Evolutionary conservation across 2,888 invertebrate species (phyloP), one percentile per base, ranked within the genome.

Genomic region (Hartigia nigra): DNA sequence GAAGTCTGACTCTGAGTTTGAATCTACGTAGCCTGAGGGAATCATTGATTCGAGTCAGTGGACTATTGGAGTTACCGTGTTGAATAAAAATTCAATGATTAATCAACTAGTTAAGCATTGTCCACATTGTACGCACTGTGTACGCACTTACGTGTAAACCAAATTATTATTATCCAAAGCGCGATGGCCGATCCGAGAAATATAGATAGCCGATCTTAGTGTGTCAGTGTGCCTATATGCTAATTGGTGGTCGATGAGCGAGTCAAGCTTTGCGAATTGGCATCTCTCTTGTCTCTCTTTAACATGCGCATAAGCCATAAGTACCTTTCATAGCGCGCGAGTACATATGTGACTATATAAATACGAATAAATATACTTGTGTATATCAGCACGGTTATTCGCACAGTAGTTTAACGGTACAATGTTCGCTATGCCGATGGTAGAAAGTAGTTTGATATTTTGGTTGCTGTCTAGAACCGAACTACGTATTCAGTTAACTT

Each of bases 191-290:
- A 55, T 23, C 23, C 9, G 79, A 82, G 81, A 81, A 81, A 81
- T 83, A 85, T 83, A 85, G 88, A 88, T 87, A 86, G 77, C 76
- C 74, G 85, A 87, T 87, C 85, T 89, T 90, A 90, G 90, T 90
- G 81, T 90, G 90, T 90, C 90, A 90, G 89, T 89, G 88, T 90
- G 90, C 83, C 90, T 89, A 87, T 90, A 90, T 90, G 90, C 89
- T 90, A 90, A 90, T 90, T 86, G 74, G 82, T 75, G 79, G 82
- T 78, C 80, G 81, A 84, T 76, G 84, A 84, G 79, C 81, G 80
- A 82, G 74, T 84, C 82, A 83, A 81, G 80, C 80, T 81, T 82
- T 79, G 80, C 81, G 84, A 83, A 85, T 86, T 81, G 82, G 78
- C 82, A 79, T 83, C 79, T 76, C 79, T 39, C 70, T 31, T 31